A percentile compares a stretch with the other conserved stretches of the same genome.
Evolutionary conservation across 2,797 vertebrate species (phyloP).

Genomic region (Apodemus agrarius): DNA sequence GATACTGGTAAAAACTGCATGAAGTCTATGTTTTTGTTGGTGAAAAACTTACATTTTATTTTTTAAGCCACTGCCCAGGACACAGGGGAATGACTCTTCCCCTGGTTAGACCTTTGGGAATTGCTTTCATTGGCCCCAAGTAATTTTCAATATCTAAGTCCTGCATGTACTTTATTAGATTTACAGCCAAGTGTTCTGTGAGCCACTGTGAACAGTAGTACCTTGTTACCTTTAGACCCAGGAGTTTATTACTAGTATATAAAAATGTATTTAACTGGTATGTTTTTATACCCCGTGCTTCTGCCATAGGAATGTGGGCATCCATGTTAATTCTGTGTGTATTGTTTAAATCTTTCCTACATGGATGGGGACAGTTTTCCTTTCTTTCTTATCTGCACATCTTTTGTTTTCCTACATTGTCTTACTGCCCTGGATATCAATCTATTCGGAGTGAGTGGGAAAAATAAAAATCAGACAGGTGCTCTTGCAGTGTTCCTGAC

Average conservation of each 20-base stretch:
- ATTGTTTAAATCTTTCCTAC: not conserved
- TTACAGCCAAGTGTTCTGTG: not conserved
- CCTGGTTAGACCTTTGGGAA: too few species aligned
- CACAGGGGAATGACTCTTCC: not conserved
- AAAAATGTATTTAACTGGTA: not conserved
- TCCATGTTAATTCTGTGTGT: not conserved
- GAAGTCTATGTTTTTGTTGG: not conserved
- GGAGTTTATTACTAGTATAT: not conserved
- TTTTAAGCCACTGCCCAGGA: not conserved
- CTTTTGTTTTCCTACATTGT: not conserved
- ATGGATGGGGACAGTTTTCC: not conserved
- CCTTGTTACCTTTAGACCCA: not conserved
- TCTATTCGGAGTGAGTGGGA: not conserved
- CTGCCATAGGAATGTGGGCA: not conserved
- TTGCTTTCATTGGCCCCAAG: not conserved
- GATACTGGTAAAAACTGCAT: not conserved
- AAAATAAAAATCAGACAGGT: not conserved
- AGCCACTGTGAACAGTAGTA: not conserved
- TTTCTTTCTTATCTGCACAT: not conserved
- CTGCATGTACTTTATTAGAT: not conserved
- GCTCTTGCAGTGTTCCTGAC: not conserved
- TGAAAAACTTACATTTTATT: not conserved
- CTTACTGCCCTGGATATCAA: not conserved
- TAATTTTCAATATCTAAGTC: not conserved
- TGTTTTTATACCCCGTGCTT: not conserved